These are phyloP conservation scores for Phrynosoma blainvillii DNA, from an alignment of 2,113 vertebrate genomes.

Conservation along the genomic window DNA sequence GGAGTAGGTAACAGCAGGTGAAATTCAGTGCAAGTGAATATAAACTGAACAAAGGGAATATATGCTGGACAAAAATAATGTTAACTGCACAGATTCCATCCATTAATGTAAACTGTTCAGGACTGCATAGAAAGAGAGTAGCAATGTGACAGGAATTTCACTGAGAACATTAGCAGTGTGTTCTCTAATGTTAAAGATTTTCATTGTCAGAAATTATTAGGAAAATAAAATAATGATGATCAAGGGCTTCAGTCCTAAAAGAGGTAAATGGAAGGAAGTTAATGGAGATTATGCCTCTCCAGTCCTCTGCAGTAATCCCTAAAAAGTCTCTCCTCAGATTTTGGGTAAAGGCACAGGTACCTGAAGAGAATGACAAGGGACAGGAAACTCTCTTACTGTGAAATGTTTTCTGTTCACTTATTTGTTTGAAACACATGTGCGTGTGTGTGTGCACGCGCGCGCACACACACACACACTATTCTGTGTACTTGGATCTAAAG, in stretches of 20 bases:
- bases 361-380: neutral
- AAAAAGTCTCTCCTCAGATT: neutral
- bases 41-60: neutral
- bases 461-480: too few species aligned
- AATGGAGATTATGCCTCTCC: neutral
- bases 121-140: neutral
- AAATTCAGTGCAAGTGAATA: neutral
- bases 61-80: neutral
- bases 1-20: neutral
- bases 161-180: neutral
- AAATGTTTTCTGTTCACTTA: neutral
- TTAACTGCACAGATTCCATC: too few species aligned
- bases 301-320: neutral
- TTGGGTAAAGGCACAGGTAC: neutral
- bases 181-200: neutral
- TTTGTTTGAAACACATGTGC: too few species aligned
- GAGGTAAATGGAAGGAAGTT: neutral
- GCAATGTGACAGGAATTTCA: neutral
- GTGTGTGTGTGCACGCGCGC: too few species aligned
- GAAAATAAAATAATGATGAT: too few species aligned
- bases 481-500: too few species aligned
- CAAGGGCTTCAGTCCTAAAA: neutral
- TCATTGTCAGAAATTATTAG: too few species aligned
- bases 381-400: neutral
- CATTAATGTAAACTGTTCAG: too few species aligned